Conservation (phyloP, 2,888 invertebrate genomes). For the Argyresthia goedartella region DNA sequence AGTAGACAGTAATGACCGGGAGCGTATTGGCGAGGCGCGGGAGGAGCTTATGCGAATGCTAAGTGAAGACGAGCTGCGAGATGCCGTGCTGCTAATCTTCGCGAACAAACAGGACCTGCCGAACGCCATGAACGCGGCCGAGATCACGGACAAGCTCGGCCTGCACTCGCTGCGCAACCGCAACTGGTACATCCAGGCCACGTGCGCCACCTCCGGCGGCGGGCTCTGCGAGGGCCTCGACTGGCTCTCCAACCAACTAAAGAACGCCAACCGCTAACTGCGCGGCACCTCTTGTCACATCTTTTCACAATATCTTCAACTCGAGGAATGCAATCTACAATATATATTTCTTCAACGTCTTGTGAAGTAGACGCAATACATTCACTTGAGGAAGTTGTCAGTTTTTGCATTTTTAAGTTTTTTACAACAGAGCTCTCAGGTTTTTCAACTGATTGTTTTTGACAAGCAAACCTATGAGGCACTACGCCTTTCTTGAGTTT, state of each 20-base stretch:
- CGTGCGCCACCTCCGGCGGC: constrained; percentile 99
- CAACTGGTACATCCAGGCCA: constrained; percentile 98
- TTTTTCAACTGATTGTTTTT: background rate
- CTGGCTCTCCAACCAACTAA: constrained; percentile 99
- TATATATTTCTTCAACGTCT: background rate
- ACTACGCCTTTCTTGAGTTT: no score
- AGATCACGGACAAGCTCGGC: constrained; percentile 99
- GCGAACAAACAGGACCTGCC: constrained; percentile 99
- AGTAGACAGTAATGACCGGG: constrained; percentile 99
- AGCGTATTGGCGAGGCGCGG: constrained; percentile 98
- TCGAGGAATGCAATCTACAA: background rate
- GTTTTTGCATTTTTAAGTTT: background rate
- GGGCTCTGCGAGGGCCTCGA: constrained; percentile 99
- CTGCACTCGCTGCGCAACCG: constrained; percentile 98
- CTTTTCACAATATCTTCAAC: background rate
- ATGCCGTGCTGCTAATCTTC: constrained; percentile 98
- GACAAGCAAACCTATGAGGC: background rate
- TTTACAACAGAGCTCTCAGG: background rate
- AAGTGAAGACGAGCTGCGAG: constrained; percentile 98
- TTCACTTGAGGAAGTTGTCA: background rate
- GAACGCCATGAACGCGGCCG: constrained; percentile 99
- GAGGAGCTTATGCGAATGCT: constrained; percentile 99
- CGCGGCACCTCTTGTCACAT: constrained; percentile 19
- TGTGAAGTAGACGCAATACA: background rate
- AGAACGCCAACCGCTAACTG: constrained; percentile 96